Percentiles rank a stretch among this genome's conserved stretches.
Conservation (phyloP, 2,888 invertebrate species). For the Dorcus hopei region DNA sequence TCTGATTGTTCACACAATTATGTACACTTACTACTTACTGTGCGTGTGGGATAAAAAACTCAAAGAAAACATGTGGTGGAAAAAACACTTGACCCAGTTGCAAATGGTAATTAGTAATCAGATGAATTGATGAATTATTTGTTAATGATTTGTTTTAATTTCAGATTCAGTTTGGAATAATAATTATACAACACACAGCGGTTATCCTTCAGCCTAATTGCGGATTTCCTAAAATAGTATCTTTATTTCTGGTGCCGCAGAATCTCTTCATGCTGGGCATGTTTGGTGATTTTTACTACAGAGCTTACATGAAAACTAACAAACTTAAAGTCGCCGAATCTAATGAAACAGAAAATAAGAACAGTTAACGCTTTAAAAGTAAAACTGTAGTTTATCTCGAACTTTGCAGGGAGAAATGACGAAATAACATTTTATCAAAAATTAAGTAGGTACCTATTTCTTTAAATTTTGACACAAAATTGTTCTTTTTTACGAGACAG, state of each 20-base stretch:
- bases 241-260: conserved; percentile 60
- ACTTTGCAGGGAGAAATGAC: too few relatives aligned
- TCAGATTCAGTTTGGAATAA: conserved; percentile 18
- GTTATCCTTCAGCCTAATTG: conserved; percentile 44
- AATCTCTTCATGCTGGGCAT: conserved; percentile 63
- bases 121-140: background rate
- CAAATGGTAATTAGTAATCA: conserved; percentile 62
- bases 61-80: conserved; percentile 76
- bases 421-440: too few relatives aligned
- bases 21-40: conserved; percentile 81
- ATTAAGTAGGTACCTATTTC: too few relatives aligned
- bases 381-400: too few relatives aligned
- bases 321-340: background rate
- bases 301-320: conserved; percentile 53
- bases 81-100: conserved; percentile 78
- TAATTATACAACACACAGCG: conserved; percentile 13
- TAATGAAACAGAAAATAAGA: too few relatives aligned
- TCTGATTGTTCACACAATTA: conserved; percentile 71
- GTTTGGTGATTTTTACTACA: conserved; percentile 66
- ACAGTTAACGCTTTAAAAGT: too few relatives aligned
- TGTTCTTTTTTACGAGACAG: too few relatives aligned
- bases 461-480: too few relatives aligned
- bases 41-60: conserved; percentile 69
- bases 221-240: conserved; percentile 56
- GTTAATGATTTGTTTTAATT: background rate